A percentile compares a stretch with the other conserved stretches of the same genome.
These are phyloP conservation scores for Blennius ocellaris DNA, from an alignment of 2,113 vertebrate genomes.

Conservation along the genomic window DNA sequence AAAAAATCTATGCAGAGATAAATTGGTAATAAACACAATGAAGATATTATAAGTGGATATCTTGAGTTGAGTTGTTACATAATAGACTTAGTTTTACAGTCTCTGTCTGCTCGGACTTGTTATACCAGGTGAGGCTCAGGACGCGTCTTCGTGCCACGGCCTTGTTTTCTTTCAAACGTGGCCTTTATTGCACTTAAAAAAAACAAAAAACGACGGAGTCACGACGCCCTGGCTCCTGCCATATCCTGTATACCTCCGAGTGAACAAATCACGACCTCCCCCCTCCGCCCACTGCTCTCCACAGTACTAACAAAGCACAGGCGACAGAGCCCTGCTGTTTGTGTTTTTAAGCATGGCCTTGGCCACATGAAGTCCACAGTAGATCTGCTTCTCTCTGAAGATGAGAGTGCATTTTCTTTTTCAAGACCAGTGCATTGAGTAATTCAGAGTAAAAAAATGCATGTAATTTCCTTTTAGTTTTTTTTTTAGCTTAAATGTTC, in stretches of 20 bases:
- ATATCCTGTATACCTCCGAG: conserved; percentile 88
- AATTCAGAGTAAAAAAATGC: conserved; percentile 15
- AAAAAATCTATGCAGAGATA: too few species aligned
- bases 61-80: too few species aligned
- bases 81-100: too few species aligned
- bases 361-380: conserved; percentile 50
- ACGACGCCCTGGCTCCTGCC: conserved; percentile 91
- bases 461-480: background rate
- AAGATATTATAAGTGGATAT: too few species aligned
- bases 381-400: conserved; percentile 23
- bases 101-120: too few species aligned
- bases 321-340: conserved; percentile 82
- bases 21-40: too few species aligned
- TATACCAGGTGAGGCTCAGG: too few species aligned
- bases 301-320: conserved; percentile 81
- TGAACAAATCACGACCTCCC: conserved; percentile 86
- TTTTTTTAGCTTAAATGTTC: background rate
- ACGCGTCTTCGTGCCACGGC: conserved; percentile 20
- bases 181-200: conserved; percentile 73
- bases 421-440: background rate
- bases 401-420: conserved; percentile 17
- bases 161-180: conserved; percentile 60
- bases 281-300: conserved; percentile 62
- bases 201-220: conserved; percentile 84
- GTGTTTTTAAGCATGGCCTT: conserved; percentile 78